Evolutionary conservation across 2,888 invertebrate species (phyloP), one percentile per base, ranked within the genome.

Genomic region (Agonopterix alstromeriana): DNA sequence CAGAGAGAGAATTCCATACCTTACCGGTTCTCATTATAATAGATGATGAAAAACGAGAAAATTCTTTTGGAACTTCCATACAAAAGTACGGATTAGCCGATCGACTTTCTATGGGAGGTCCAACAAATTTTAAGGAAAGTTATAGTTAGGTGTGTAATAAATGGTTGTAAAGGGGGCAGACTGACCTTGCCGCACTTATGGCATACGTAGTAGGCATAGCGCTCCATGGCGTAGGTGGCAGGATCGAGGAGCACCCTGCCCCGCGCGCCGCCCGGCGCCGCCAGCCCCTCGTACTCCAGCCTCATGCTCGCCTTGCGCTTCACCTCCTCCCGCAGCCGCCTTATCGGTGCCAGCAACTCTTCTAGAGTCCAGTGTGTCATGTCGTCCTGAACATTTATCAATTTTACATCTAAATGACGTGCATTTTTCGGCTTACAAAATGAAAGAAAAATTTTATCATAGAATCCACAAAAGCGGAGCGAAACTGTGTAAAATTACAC

Each of bases 131-230:
- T 14, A 14, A 14, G 2, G 14, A 2, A 12, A 12, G 35, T 41
- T 42, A 14, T 2, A 14, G 2, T 1, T 14, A 14, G 14, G n/a
- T n/a, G n/a, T n/a, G n/a, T n/a, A n/a, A n/a, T 14, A 14, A 2
- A 2, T n/a, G n/a, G 1, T 3, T 36, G 1, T 7, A 2, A 38
- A 38, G 10, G 10, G 9, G 4, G 42, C 12, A 42, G 11, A 27
- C 56, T 41, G 73, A 92, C 92, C 90, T 95, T 95, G 57, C 93
- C 93, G 74, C 99, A 99, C 77, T 98, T 98, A 76, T 93, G 97
- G 80, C 99, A 99, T 35, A 98, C 97, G 72, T 99, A 99, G 78
- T 99, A 99, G 0, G 99, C 98, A 75, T 99, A 99, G 64, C 98
- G 91, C 67, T 98, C 98, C 97, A 99, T 97, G 2, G 99, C 98